Percentiles rank a stretch among this genome's conserved stretches.
Evolutionary conservation across 1,140 invertebrate species (phyloP).

Genomic region (Penaeus chinensis): DNA sequence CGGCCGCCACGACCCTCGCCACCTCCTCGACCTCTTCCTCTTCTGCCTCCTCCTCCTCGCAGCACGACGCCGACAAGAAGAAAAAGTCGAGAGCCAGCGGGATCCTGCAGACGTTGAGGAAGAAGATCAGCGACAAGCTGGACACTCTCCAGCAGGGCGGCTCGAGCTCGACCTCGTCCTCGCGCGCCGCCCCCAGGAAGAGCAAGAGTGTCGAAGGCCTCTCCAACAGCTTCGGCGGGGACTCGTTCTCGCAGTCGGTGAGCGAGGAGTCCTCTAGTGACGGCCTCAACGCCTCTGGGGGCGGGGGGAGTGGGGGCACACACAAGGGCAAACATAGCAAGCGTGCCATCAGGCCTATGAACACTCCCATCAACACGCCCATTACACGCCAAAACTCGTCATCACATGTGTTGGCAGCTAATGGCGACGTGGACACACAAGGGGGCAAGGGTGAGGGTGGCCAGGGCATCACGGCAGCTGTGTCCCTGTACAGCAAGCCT

Average conservation of each 20-base stretch:
- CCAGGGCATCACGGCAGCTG: background rate
- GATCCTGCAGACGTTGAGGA: conserved; percentile 50
- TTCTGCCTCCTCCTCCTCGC: background rate
- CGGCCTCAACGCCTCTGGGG: conserved; percentile 42
- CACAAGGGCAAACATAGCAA: conserved; percentile 50
- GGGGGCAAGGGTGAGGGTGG: background rate
- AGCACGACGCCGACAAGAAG: conserved; percentile 11
- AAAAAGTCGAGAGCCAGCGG: conserved; percentile 42
- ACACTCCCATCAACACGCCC: conserved; percentile 34
- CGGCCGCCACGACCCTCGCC: conserved; percentile 12
- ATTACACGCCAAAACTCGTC: conserved; percentile 48
- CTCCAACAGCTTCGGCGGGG: conserved; percentile 50
- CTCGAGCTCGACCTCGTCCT: background rate
- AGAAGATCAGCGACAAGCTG: conserved; percentile 51
- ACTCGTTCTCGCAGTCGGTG: conserved; percentile 54
- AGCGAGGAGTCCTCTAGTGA: conserved; percentile 55
- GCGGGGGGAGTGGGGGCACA: conserved; percentile 11
- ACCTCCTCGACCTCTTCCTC: conserved; percentile 22
- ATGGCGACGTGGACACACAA: conserved; percentile 4
- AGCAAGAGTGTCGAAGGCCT: conserved; percentile 52
- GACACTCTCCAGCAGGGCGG: conserved; percentile 29
- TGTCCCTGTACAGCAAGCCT: conserved; percentile 14
- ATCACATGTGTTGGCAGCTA: conserved; percentile 35
- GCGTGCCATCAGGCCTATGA: conserved; percentile 49
- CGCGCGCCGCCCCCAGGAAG: conserved; percentile 42